Evolutionary conservation across 1,140 invertebrate species (phyloP).

Genomic region (Penaeus japonicus): DNA sequence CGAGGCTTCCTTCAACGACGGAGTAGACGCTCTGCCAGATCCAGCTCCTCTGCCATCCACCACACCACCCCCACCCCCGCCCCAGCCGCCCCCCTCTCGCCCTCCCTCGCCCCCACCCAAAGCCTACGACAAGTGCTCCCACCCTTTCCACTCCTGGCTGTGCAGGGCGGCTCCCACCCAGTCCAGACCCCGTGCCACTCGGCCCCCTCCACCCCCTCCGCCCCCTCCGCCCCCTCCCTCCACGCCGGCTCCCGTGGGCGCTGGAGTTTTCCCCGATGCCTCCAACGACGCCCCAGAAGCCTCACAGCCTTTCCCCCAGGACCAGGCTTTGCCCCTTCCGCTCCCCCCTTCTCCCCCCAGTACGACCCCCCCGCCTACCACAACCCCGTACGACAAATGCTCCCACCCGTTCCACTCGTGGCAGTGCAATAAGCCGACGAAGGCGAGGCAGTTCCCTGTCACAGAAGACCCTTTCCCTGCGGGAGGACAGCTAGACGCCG

Average conservation of each 20-base stretch:
- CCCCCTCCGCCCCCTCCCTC: neutral
- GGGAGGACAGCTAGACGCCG: neutral
- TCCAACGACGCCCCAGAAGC: neutral
- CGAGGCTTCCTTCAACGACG: neutral
- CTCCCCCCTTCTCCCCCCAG: neutral
- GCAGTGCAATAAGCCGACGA: neutral
- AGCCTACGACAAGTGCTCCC: constrained; percentile 17
- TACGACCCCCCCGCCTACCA: neutral
- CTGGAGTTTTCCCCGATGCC: constrained; percentile 16
- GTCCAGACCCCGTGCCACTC: too few species aligned
- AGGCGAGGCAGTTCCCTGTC: neutral
- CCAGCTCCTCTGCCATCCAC: neutral
- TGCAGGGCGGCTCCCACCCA: neutral
- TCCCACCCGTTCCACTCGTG: constrained; percentile 7
- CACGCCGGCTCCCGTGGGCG: neutral
- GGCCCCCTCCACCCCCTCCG: neutral
- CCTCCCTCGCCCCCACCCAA: neutral
- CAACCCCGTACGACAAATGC: constrained; percentile 14
- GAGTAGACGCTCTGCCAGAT: neutral
- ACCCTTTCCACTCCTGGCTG: constrained; percentile 33
- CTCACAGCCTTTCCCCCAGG: neutral
- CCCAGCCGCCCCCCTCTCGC: neutral
- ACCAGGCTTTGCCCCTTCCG: neutral
- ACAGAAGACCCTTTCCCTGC: neutral
- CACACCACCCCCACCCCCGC: neutral